phyloP scores from a whole-genome alignment of 2,113 vertebrate genomes.

The Thunnus thynnus region DNA sequence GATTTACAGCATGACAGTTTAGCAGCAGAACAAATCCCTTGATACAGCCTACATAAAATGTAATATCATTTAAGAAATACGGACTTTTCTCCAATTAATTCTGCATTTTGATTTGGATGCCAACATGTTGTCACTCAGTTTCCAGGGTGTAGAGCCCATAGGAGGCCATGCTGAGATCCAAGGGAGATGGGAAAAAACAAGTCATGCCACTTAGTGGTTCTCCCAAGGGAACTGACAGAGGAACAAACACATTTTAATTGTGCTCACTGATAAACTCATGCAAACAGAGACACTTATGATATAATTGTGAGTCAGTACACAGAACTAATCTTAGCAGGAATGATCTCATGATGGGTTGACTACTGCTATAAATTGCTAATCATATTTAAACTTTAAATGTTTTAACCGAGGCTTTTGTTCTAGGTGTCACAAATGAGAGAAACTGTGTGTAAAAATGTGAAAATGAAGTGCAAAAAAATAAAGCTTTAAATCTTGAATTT shows the following conservation, averaged over 20 bases:
- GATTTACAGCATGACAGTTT: neutral
- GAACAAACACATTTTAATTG: slow-evolving; percentile 87
- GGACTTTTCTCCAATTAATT: slow-evolving; percentile 11
- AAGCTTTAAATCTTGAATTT: slow-evolving; percentile 23
- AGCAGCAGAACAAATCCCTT: neutral
- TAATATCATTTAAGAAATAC: neutral
- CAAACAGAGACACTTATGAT: slow-evolving; percentile 25
- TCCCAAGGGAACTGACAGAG: slow-evolving; percentile 55
- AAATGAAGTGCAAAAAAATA: neutral
- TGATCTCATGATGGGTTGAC: slow-evolving; percentile 2
- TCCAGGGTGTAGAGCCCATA: slow-evolving; percentile 75
- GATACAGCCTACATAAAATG: neutral
- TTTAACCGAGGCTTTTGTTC: neutral
- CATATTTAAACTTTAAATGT: neutral
- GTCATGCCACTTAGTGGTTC: slow-evolving; percentile 50
- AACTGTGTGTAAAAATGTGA: neutral
- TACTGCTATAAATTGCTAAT: neutral
- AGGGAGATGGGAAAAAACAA: slow-evolving; percentile 80
- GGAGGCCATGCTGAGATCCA: slow-evolving; percentile 60
- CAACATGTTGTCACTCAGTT: slow-evolving; percentile 75
- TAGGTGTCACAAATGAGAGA: neutral
- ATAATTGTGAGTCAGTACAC: slow-evolving; percentile 10
- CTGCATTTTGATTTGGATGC: slow-evolving; percentile 41
- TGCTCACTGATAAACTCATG: slow-evolving; percentile 41
- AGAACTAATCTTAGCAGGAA: neutral